Base-by-base conservation (phyloP, 2,797 vertebrate species). In the Dendrocincla fuliginosa region DNA sequence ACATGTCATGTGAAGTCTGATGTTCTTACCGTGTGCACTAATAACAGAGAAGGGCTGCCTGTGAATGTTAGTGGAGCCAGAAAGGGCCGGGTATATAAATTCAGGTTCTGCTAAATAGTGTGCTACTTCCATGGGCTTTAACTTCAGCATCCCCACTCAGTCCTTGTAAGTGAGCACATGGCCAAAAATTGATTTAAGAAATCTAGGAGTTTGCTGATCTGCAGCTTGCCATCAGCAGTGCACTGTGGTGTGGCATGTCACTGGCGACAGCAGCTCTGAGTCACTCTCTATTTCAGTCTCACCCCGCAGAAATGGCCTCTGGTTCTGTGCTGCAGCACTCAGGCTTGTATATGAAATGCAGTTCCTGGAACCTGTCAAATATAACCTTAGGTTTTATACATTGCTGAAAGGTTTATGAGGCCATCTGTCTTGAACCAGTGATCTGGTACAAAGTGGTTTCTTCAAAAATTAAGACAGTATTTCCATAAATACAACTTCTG, bases 401-500 rank as follows among this genome's bases (percentile, higher is more conserved):
- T 84, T 91, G 73, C 78, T 89, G 87, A 91, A 82, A 87, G 61
- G 69, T 87, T 97, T 95, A 93, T 87, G 91, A 87, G 87, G 73
- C 89, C 76, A 81, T 91, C 69, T 93, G 87, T 88, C 84, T 89
- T 73, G 65, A 87, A 78, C 69, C 12, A 42, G 12, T 67, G 92
- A 84, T 76, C 73, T 25, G 56, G 71, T 49, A 78, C 57, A 73
- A 65, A 88, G 41, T 53, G 20, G 61, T 84, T 94, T 94, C 50
- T 93, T 76, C 13, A 84, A 86, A 87, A 81, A 87, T 90, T 73
- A 65, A 65, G 69, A 30, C 73, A 59, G 16, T 84, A 65, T 86
- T 95, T 96, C 67, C 67, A 86, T 73, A 93, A 69, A 60, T 89
- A 28, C 22, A 59, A 85, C 27, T 89, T 83, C 35, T 84, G 69